Base-by-base conservation (phyloP, 2,888 invertebrate genomes). In the Sarcophaga carnaria region DNA sequence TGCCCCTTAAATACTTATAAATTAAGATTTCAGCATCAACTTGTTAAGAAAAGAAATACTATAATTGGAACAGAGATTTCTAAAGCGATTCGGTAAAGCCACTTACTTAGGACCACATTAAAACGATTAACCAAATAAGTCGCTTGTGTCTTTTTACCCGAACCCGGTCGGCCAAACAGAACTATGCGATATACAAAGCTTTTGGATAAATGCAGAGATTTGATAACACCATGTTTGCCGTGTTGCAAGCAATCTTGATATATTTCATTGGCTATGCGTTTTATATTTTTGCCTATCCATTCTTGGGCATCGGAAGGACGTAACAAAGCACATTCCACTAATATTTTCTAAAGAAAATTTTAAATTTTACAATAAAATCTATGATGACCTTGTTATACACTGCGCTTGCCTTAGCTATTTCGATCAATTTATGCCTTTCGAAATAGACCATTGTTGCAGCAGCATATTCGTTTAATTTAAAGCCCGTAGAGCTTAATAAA, bases 151-250 rank as follows among this genome's bases (percentile, higher is more conserved):
- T 93, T 94, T 78, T 94, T 93, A 2, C 95, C 95, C 2, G 94
- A 94, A 17, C 95, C 95, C 60, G 94, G 92, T 3, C 94, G 93
- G 6, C 95, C 96, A 60, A 95, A 92, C 0, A 96, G 89, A 1
- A 94, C 91, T 27, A 95, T 92, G 75, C 96, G 94, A 64, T 95
- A 94, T 3, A 89, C 89, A 69, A 89, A 92, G 72, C 88, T 89
- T 47, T 80, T 86, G 0, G 91, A 90, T 62, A 91, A 37, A 79
- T 91, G 89, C 71, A 89, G 90, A 22, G 89, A 90, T 1, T 90
- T 83, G 27, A 86, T 71, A 17, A 78, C 47, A n/a, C 76, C 81
- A 63, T 74, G 70, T 70, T 83, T 75, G 47, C 90, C 90, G 12
- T 88, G 83, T 77, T 90, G 85, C 76, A 91, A 37, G 5, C 90